phyloP scores from a whole-genome alignment of 1,140 invertebrate genomes.

The Ceratitis capitata region DNA sequence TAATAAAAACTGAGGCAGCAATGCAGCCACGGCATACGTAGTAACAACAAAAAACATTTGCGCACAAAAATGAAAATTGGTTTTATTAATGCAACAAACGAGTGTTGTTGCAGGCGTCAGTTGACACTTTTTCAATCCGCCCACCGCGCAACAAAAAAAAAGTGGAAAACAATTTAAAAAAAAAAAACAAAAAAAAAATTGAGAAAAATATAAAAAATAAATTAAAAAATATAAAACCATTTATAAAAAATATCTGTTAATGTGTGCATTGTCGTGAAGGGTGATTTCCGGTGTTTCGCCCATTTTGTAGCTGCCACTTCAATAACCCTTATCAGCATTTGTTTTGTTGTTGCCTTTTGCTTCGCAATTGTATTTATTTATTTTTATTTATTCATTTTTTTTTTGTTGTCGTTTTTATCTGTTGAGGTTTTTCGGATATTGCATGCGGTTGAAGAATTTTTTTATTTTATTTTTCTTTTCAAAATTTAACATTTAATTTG shows the following conservation, averaged over 20 bases:
- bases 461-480: too few relatives aligned
- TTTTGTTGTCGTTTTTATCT: background rate
- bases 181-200: background rate
- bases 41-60: background rate
- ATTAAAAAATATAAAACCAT: too few relatives aligned
- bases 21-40: too few relatives aligned
- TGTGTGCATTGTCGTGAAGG: background rate
- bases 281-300: slow-evolving; percentile 7
- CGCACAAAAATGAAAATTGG: slow-evolving; percentile 20
- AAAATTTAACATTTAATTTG: too few relatives aligned
- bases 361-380: background rate
- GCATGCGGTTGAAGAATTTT: slow-evolving; percentile 24
- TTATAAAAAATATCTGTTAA: too few relatives aligned
- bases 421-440: slow-evolving; percentile 23
- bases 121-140: background rate
- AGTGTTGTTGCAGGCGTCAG: slow-evolving; percentile 13
- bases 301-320: slow-evolving; percentile 8
- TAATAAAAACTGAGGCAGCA: background rate
- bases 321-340: slow-evolving; percentile 26
- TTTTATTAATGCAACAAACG: slow-evolving; percentile 38
- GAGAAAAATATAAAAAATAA: background rate
- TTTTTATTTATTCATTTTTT: background rate
- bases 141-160: background rate
- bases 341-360: background rate
- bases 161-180: background rate